Base-by-base conservation (phyloP, 2,888 invertebrate genomes). In the Cheilosia vulpina region DNA sequence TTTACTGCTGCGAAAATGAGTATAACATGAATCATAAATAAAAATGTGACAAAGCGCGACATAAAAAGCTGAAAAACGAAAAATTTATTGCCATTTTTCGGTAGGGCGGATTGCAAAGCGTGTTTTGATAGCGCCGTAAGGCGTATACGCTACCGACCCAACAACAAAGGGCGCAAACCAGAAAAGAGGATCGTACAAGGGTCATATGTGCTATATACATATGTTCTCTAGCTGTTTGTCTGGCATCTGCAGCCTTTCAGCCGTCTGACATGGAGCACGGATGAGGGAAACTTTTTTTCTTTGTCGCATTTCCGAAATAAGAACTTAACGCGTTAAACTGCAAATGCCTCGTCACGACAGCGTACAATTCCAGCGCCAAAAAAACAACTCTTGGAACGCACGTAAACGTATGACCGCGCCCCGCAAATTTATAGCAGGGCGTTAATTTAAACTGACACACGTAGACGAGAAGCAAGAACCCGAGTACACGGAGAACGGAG, bases 11-110 rank as follows among this genome's bases (percentile, higher is more conserved):
- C 72, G 78, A 82, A 78, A 87, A 87, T 82, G 87, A 82, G 82
- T 78, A 82, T 69, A 87, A 82, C 87, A 87, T 87, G 87, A 73
- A 87, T 87, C 87, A 87, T 87, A 87, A 87, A 87, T 87, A 87
- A 87, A 87, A 87, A 87, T 87, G 87, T 87, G 87, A 87, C 87
- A 87, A 87, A 81, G 87, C 87, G 87, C 87, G 87, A 87, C 87
- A 87, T 87, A 87, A 82, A 87, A 87, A 81, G 87, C 81, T 87
- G 87, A 78, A 87, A 82, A 87, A 82, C 81, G 82, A 82, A 87
- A 69, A 82, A 87, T 87, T 87, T 87, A 87, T 87, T 87, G 87
- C 82, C 76, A 77, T 82, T 82, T 80, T 87, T 77, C 43, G 68
- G 81, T 76, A 81, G 55, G 71, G 76, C 53, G 81, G 76, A 52